Percentiles rank a stretch among this genome's conserved stretches.
phyloP scores from a whole-genome alignment of 2,113 vertebrate genomes.

The Perca flavescens region DNA sequence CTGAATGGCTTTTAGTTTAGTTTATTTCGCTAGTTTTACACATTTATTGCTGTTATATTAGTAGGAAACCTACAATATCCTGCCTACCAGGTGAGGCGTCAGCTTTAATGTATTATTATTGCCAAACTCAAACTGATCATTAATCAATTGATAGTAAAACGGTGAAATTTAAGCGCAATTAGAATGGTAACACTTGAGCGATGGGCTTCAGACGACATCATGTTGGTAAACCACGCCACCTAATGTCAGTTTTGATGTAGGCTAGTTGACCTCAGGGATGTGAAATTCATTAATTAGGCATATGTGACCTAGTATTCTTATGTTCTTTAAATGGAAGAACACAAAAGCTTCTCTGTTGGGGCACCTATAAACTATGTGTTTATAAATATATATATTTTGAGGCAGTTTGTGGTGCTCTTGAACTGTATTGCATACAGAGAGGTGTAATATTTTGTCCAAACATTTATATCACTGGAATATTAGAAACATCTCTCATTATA shows the following conservation, averaged over 20 bases:
- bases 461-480: background rate
- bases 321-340: background rate
- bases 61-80: background rate
- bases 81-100: background rate
- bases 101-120: background rate
- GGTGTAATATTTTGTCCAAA: background rate
- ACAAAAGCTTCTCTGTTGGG: background rate
- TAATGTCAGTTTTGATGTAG: slow-evolving; percentile 40
- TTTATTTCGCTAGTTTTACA: background rate
- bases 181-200: background rate
- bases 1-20: background rate
- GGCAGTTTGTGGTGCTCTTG: background rate
- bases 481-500: background rate
- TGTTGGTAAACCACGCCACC: slow-evolving; percentile 67
- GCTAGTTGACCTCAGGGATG: slow-evolving; percentile 2
- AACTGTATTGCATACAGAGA: background rate
- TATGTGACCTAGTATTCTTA: background rate
- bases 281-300: background rate
- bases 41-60: background rate
- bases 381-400: background rate
- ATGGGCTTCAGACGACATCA: background rate
- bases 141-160: background rate
- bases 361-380: background rate
- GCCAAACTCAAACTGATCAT: background rate
- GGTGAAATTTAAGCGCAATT: background rate